phyloP scores from a whole-genome alignment of 2,113 vertebrate genomes.

The Clarias batrachus region DNA sequence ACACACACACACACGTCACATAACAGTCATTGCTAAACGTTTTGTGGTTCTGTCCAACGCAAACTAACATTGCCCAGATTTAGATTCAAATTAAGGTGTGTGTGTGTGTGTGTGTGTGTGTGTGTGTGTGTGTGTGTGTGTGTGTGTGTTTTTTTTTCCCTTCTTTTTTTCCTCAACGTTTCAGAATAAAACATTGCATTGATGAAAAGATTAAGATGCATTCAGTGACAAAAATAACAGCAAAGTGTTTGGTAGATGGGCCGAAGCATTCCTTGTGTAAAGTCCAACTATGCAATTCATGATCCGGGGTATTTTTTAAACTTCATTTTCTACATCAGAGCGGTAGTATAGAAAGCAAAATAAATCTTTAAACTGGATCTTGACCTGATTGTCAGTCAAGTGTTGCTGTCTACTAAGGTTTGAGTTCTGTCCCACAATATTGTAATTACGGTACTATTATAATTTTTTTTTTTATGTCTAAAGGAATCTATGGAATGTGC shows the following conservation, averaged over 20 bases:
- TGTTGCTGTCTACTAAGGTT: constrained; percentile 19
- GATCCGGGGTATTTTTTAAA: constrained; percentile 17
- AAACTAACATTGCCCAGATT: neutral
- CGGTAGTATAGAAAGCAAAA: constrained; percentile 27
- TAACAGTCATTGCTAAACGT: neutral
- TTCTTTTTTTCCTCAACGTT: neutral
- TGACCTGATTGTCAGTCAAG: constrained; percentile 36
- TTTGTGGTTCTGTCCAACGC: neutral
- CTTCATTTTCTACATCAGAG: constrained; percentile 15
- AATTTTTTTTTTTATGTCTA: constrained; percentile 54
- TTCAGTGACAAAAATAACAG: neutral
- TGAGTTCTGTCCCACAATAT: constrained; percentile 53
- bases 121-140: too few relatives aligned
- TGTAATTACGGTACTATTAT: constrained; percentile 54
- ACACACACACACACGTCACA: neutral
- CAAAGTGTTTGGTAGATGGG: neutral
- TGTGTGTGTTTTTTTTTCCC: neutral
- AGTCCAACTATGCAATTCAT: constrained; percentile 1
- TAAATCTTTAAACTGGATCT: constrained; percentile 36
- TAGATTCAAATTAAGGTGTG: neutral
- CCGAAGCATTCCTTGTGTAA: neutral
- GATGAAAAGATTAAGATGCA: neutral
- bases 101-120: too few relatives aligned
- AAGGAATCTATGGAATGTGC: constrained; percentile 64
- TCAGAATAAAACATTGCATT: neutral